phyloP scores from a whole-genome alignment of 2,797 vertebrate genomes.

The Coccyzus lansbergi region DNA sequence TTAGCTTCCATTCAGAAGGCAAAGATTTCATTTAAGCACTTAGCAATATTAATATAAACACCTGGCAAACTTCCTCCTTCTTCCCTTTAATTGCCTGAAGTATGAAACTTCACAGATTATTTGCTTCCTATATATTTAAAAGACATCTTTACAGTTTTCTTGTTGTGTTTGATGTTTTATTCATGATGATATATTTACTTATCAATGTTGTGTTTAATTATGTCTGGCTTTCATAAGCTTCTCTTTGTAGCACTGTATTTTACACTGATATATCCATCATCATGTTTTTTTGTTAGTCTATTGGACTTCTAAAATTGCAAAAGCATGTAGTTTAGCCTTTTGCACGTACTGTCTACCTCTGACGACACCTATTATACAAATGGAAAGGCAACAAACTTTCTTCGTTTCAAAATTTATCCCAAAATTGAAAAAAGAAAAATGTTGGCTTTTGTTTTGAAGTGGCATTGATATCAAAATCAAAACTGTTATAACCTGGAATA shows the following conservation, averaged over 20 bases:
- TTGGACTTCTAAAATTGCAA: not conserved
- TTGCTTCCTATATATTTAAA: not conserved
- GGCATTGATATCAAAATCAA: not conserved
- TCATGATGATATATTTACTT: not conserved
- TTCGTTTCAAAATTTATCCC: not conserved
- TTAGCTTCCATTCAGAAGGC: not conserved
- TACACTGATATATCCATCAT: not conserved
- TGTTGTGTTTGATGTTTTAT: constrained; percentile 25
- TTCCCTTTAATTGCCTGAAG: constrained; percentile 28
- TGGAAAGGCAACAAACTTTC: not conserved
- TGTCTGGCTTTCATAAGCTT: not conserved
- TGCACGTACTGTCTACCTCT: not conserved
- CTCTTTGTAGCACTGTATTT: not conserved
- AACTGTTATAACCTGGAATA: not conserved
- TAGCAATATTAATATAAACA: constrained; percentile 5
- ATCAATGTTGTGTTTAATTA: not conserved
- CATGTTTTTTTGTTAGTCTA: not conserved
- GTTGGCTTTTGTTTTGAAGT: not conserved
- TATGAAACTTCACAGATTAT: not conserved
- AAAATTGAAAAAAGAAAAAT: not conserved
- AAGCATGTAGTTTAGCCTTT: not conserved
- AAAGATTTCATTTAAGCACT: not conserved
- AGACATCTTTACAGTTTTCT: not conserved
- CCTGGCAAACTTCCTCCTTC: not conserved
- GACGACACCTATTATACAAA: not conserved